These are phyloP conservation scores for Lagocephalus sceleratus DNA, from an alignment of 2,797 vertebrate genomes.

Conservation along the genomic window DNA sequence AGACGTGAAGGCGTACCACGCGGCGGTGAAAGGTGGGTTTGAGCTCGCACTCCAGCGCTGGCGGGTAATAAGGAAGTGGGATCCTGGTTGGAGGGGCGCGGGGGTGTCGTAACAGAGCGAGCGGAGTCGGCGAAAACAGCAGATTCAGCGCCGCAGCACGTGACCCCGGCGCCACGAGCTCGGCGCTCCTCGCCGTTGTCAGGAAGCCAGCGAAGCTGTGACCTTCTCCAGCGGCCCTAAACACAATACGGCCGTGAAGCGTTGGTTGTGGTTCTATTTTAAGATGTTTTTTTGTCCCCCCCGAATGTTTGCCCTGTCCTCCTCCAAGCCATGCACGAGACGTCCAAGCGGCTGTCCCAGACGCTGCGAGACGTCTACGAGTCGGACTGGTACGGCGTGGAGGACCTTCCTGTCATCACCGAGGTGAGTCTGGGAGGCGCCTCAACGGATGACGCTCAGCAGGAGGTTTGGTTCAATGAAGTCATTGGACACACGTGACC, in stretches of 20 bases:
- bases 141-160: conserved; percentile 21
- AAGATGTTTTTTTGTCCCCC: neutral
- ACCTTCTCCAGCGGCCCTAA: conserved; percentile 41
- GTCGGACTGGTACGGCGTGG: conserved; percentile 82
- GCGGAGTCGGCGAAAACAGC: conserved; percentile 21
- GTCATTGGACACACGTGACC: too few relatives aligned
- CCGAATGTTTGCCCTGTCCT: neutral
- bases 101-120: neutral
- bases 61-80: conserved; percentile 52
- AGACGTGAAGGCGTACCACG: conserved; percentile 84
- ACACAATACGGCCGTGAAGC: conserved; percentile 28
- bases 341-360: conserved; percentile 85
- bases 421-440: conserved; percentile 63
- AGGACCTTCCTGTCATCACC: conserved; percentile 82
- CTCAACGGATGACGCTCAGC: too few relatives aligned
- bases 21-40: conserved; percentile 84
- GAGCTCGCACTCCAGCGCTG: neutral
- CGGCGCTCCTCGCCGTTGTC: conserved; percentile 2
- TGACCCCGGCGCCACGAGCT: conserved; percentile 14
- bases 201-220: conserved; percentile 57
- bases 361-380: conserved; percentile 88
- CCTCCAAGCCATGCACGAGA: conserved; percentile 85
- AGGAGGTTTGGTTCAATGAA: too few relatives aligned
- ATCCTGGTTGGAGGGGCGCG: conserved; percentile 16
- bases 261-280: conserved; percentile 1